Evolutionary conservation across 2,113 vertebrate species (phyloP).

Genomic region (Cryptotis parvus): DNA sequence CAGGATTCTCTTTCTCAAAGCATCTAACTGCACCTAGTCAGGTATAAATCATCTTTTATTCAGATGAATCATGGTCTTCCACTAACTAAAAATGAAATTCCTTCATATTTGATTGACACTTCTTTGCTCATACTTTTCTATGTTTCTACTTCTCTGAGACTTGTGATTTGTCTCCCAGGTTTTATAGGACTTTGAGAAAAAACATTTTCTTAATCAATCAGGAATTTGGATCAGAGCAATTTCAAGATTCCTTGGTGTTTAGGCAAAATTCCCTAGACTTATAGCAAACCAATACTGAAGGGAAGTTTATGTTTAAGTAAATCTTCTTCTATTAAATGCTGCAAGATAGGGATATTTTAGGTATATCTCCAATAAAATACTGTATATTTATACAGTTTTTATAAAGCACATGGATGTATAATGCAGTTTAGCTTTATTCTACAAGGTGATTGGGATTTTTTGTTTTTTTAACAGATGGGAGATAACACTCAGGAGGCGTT

Average conservation of each 20-base stretch:
- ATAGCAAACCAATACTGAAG: neutral
- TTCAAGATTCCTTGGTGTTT: slow-evolving; percentile 21
- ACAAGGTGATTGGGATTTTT: neutral
- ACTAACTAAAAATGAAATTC: neutral
- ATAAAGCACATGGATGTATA: neutral
- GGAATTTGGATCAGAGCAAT: slow-evolving; percentile 38
- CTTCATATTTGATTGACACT: neutral
- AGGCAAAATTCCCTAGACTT: neutral
- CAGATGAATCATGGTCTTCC: neutral
- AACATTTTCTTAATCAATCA: slow-evolving; percentile 30
- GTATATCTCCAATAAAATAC: neutral
- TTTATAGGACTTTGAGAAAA: slow-evolving; percentile 31
- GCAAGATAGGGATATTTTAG: neutral
- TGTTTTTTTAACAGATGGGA: neutral
- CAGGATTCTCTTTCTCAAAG: neutral
- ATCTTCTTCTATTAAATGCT: slow-evolving; percentile 23
- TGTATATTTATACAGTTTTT: neutral
- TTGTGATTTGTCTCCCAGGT: neutral
- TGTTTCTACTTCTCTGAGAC: neutral
- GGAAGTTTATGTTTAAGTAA: slow-evolving; percentile 4
- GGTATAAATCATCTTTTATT: neutral
- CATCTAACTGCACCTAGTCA: neutral
- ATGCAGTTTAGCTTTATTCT: neutral
- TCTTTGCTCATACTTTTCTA: neutral
- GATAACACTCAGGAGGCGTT: neutral